A percentile compares a stretch with the other conserved stretches of the same genome.
phyloP scores from a whole-genome alignment of 2,888 invertebrate species.

The Brachycybe producta region DNA sequence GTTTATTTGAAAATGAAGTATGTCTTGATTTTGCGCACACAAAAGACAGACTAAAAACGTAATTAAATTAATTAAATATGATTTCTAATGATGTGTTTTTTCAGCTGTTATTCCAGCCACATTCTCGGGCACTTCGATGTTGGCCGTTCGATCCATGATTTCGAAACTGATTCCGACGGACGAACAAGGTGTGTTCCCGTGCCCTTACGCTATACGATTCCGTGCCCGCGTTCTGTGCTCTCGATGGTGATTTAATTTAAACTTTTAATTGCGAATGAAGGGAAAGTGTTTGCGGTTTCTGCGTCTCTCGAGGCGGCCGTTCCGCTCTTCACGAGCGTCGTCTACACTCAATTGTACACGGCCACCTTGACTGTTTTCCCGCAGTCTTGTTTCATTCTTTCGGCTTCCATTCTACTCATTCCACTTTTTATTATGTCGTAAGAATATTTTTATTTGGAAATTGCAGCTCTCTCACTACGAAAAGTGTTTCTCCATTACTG shows the following conservation, averaged over 20 bases:
- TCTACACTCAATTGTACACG: conserved; percentile 16
- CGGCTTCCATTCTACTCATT: conserved; percentile 1
- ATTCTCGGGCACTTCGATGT: background rate
- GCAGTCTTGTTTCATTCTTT: conserved; percentile 8
- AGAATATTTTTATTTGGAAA: background rate
- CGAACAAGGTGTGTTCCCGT: conserved; percentile 16
- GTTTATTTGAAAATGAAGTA: background rate
- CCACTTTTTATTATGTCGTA: conserved; percentile 4
- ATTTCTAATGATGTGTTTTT: too few species aligned
- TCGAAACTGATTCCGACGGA: conserved; percentile 9
- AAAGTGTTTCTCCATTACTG: too few species aligned
- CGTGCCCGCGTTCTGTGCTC: too few species aligned
- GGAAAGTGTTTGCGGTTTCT: conserved; percentile 15
- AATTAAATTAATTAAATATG: too few species aligned
- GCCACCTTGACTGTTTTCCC: conserved; percentile 11
- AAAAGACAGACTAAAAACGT: too few species aligned
- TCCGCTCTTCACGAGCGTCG: conserved; percentile 6
- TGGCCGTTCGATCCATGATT: background rate
- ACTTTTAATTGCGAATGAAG: conserved; percentile 3
- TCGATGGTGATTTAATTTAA: too few species aligned
- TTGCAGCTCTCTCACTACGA: too few species aligned
- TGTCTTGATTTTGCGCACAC: background rate
- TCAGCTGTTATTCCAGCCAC: too few species aligned
- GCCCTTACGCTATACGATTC: too few species aligned
- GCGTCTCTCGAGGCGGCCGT: conserved; percentile 9